A percentile compares a stretch with the other conserved stretches of the same genome.
Evolutionary conservation across 2,888 invertebrate species (phyloP).

Genomic region (Oasisia sp.): DNA sequence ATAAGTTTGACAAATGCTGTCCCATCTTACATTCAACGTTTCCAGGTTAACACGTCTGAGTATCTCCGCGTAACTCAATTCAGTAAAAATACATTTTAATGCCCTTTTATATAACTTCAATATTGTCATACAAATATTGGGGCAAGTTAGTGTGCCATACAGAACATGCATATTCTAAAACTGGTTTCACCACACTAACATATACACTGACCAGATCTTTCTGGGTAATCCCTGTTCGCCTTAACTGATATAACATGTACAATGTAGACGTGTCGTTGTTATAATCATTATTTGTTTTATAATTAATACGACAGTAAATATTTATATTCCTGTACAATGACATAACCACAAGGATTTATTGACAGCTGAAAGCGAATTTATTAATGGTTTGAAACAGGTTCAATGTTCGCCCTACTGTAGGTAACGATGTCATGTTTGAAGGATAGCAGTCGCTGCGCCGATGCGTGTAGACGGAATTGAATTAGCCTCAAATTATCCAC

Average conservation of each 20-base stretch:
- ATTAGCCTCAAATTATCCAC: not conserved
- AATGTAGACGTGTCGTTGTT: not conserved
- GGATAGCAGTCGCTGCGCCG: not conserved
- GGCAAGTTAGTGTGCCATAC: no score
- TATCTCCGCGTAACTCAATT: no score
- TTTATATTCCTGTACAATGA: not conserved
- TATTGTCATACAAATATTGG: no score
- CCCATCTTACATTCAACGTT: no score
- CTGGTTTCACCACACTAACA: no score
- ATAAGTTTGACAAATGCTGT: no score
- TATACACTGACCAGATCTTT: no score
- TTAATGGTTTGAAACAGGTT: not conserved
- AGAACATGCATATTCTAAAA: no score
- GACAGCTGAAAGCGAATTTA: not conserved
- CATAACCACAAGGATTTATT: not conserved
- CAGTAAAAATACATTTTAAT: no score
- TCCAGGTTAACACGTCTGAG: no score
- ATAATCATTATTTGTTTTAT: not conserved
- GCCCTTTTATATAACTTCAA: no score
- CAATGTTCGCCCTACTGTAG: not conserved
- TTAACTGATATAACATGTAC: not conserved
- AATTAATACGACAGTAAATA: not conserved
- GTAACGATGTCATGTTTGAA: not conserved
- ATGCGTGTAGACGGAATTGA: not conserved
- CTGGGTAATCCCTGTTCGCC: no score